phyloP scores from a whole-genome alignment of 1,140 invertebrate species.

The Yoshiicerus persimilis region DNA sequence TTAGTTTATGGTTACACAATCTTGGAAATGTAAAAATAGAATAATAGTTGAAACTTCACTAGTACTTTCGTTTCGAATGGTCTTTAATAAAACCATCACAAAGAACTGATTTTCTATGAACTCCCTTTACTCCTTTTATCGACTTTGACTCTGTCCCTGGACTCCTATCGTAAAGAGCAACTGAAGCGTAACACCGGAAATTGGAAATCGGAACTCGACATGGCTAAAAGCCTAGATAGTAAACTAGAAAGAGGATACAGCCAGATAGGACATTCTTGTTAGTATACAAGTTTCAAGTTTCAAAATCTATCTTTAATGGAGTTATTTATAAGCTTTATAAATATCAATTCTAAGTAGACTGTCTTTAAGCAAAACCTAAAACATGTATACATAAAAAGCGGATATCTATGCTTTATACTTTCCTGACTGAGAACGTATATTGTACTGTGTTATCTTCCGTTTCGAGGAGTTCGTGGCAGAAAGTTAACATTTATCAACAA shows the following conservation, averaged over 20 bases:
- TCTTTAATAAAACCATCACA: neutral
- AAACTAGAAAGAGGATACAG: neutral
- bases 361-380: neutral
- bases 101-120: neutral
- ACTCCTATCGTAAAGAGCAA: neutral
- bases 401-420: too few relatives aligned
- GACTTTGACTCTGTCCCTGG: neutral
- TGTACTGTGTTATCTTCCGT: too few relatives aligned
- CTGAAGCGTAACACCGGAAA: constrained; percentile 1
- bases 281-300: neutral
- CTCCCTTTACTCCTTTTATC: neutral
- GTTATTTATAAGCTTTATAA: neutral
- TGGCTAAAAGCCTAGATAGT: neutral
- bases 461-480: too few relatives aligned
- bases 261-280: neutral
- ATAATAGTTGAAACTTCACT: neutral
- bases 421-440: too few relatives aligned
- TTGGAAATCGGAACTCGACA: constrained; percentile 7
- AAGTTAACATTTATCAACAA: too few relatives aligned
- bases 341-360: neutral
- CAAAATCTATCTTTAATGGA: neutral
- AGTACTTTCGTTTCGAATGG: neutral
- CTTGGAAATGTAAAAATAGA: neutral
- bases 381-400: neutral
- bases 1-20: neutral